phyloP scores from a whole-genome alignment of 2,797 vertebrate genomes.

The Alectoris magna region DNA sequence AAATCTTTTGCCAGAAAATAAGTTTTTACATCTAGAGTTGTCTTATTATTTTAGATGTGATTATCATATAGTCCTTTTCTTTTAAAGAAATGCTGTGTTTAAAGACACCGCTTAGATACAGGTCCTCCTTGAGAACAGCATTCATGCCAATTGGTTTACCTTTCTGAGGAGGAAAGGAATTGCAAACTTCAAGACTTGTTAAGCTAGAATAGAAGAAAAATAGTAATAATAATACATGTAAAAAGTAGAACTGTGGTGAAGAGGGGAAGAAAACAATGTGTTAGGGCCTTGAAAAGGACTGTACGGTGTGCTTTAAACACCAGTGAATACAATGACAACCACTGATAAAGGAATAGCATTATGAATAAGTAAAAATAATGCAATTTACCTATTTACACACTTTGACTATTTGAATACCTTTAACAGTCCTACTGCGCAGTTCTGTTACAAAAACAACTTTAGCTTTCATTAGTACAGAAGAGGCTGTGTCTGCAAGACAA shows the following conservation, averaged over 20 bases:
- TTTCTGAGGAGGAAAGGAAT: neutral
- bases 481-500: neutral
- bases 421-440: neutral
- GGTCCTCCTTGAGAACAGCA: neutral
- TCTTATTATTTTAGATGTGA: neutral
- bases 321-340: neutral
- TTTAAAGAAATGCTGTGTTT: neutral
- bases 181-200: neutral
- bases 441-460: neutral
- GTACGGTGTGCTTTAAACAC: neutral
- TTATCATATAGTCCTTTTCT: neutral
- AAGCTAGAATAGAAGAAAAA: neutral
- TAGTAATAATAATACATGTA: neutral
- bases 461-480: neutral
- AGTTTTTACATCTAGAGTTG: neutral
- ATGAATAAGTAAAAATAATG: fast-evolving
- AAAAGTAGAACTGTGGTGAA: neutral
- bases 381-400: fast-evolving
- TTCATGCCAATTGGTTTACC: fast-evolving
- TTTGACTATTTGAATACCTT: neutral
- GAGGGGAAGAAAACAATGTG: fast-evolving
- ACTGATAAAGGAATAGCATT: fast-evolving
- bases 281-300: neutral
- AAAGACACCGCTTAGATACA: neutral
- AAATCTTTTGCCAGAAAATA: neutral